Evolutionary conservation across 2,797 vertebrate species (phyloP).

Genomic region (Acanthornis magna): DNA sequence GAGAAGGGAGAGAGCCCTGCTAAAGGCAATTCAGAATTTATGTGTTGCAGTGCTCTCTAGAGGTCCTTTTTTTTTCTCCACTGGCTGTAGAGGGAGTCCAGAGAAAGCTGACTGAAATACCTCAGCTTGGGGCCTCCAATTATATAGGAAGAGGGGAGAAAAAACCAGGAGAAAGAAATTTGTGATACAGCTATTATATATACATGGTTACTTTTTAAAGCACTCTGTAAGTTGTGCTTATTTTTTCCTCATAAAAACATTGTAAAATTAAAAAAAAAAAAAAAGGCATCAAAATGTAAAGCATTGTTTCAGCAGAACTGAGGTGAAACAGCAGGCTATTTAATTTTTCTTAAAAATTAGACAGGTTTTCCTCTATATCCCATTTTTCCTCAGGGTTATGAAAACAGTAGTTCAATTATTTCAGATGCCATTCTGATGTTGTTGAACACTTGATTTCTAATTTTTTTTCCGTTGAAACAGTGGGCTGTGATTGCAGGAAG

Average conservation of each 20-base stretch:
- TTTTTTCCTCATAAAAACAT: neutral
- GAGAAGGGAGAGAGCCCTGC: neutral
- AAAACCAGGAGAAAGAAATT: accelerated
- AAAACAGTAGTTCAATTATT: neutral
- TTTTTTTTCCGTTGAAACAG: neutral
- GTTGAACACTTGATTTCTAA: neutral
- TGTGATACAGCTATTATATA: neutral
- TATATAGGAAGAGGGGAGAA: neutral
- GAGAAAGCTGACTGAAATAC: neutral
- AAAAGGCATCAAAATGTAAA: neutral
- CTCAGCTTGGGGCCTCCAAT: neutral
- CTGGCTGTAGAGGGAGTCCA: neutral
- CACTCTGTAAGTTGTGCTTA: neutral
- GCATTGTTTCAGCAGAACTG: neutral
- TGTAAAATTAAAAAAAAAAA: neutral
- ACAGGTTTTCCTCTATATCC: neutral
- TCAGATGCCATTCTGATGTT: neutral
- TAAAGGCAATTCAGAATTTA: neutral
- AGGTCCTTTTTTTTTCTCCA: neutral
- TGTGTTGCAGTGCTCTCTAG: slow-evolving; percentile 39
- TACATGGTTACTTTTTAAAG: accelerated
- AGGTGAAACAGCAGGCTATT: neutral
- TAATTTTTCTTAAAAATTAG: neutral
- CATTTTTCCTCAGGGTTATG: neutral
- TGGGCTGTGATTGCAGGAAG: neutral